Percentiles rank a stretch among this genome's conserved stretches.
phyloP scores from a whole-genome alignment of 2,113 vertebrate genomes.

The Sphyrna mokarran region DNA sequence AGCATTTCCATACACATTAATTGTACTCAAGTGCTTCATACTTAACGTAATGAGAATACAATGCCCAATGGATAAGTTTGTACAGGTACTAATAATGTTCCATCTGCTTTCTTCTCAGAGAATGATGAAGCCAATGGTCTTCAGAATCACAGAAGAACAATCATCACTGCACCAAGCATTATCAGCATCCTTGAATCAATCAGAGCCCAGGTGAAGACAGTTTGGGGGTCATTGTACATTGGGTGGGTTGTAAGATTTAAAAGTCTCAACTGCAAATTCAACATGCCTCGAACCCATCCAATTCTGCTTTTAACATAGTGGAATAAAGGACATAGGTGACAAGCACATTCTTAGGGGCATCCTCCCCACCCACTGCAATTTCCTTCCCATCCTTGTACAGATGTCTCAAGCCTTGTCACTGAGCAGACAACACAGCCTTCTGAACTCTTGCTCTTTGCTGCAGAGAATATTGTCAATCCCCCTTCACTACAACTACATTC shows the following conservation, averaged over 20 bases:
- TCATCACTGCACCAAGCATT: background rate
- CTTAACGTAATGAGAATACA: slow-evolving; percentile 1
- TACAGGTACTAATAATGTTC: slow-evolving; percentile 16
- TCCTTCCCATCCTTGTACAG: too few species aligned
- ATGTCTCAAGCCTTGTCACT: too few species aligned
- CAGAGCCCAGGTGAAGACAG: background rate
- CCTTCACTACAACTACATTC: too few species aligned
- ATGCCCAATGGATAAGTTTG: background rate
- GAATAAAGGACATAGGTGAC: background rate
- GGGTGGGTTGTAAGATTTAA: background rate
- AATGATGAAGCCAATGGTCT: slow-evolving; percentile 3
- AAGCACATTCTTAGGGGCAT: too few species aligned
- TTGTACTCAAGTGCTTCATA: background rate
- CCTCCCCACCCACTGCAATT: too few species aligned
- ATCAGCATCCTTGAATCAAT: background rate
- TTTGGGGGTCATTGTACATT: background rate
- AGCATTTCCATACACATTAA: background rate
- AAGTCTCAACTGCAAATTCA: background rate
- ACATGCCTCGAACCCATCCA: background rate
- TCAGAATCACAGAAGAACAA: background rate
- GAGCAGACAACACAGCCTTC: too few species aligned
- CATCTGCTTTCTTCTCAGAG: background rate
- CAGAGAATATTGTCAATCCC: too few species aligned
- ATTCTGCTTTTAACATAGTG: background rate
- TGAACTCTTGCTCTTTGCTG: too few species aligned